Evolutionary conservation across 1,140 invertebrate species (phyloP), one percentile per base, ranked within the genome.

Genomic region (Dinoponera quadriceps): DNA sequence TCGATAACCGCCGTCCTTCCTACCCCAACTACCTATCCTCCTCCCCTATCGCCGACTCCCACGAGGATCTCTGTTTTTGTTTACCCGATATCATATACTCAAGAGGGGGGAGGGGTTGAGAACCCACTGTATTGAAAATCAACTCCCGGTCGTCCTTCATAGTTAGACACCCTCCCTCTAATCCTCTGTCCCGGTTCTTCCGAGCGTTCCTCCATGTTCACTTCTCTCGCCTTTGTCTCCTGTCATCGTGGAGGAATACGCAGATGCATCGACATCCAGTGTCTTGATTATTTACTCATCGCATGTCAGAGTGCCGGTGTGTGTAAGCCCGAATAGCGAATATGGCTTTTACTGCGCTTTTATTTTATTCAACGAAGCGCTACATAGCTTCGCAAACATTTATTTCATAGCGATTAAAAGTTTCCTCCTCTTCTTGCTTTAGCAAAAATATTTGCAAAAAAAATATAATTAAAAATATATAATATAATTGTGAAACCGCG

Each of bases 51-150:
- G 22, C 59, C 65, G 51, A 82, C 80, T 55, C 48, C 29, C 48
- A 57, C 49, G 59, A 63, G 73, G n/a, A n/a, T 29, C 62, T 77
- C 55, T 77, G 59, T 83, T 83, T 75, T 87, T 85, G 78, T 87
- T 87, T 87, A 85, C 65, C 59, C 63, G 60, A 87, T 87, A 85
- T 83, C 69, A 48, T 55, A 57, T 22, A 38, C 55, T 65, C 54
- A 25, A 11, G 62, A 9, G 38, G 7, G 7, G 33, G 33, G 2
- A 33, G 18, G 27, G 65, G 9, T 65, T 59, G 83, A 71, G 38
- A 20, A 60, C 18, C 55, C 49, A 82, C 65, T 71, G 48, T 72
- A 81, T 71, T 72, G 65, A 84, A 84, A 84, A 82, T 68, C 66
- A 82, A 59, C 83, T 78, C 44, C n/a, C 20, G 59, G 27, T 74